phyloP scores from a whole-genome alignment of 2,113 vertebrate species.

The Zosterops borbonicus region DNA sequence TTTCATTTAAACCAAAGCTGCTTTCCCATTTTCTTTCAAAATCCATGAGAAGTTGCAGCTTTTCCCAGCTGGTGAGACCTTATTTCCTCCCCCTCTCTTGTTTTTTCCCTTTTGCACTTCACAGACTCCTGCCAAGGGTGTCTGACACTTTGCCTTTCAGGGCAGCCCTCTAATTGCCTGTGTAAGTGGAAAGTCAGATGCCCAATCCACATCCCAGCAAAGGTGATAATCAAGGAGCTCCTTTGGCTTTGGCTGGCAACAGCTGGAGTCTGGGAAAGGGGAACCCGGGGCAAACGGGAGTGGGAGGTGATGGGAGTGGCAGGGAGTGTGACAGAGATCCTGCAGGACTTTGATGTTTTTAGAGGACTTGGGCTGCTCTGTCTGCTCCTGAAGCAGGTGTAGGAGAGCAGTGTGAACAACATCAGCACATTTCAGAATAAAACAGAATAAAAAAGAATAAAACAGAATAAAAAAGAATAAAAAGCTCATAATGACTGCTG shows the following conservation, averaged over 20 bases:
- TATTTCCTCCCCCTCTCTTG: neutral
- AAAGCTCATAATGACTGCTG: neutral
- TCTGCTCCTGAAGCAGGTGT: neutral
- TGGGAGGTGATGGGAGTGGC: accelerated
- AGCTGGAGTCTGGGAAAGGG: constrained; percentile 37
- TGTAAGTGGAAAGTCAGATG: neutral
- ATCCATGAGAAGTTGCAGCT: neutral
- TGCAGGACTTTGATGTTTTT: neutral
- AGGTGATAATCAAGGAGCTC: constrained; percentile 39
- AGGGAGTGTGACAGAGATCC: neutral
- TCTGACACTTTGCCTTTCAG: constrained; percentile 61
- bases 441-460: neutral
- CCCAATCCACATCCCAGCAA: constrained; percentile 62
- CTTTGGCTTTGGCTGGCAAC: constrained; percentile 1
- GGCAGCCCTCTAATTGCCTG: constrained; percentile 1
- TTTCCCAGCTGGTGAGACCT: neutral
- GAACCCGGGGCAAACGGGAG: neutral
- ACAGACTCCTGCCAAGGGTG: constrained; percentile 16
- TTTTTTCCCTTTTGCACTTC: constrained; percentile 1
- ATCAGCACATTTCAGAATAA: neutral
- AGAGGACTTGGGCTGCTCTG: neutral
- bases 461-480: neutral
- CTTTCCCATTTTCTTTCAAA: neutral
- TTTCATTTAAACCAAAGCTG: neutral
- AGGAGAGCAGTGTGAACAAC: accelerated